Evolutionary conservation across 2,797 vertebrate species (phyloP).

Genomic region (Antennarius maculatus): DNA sequence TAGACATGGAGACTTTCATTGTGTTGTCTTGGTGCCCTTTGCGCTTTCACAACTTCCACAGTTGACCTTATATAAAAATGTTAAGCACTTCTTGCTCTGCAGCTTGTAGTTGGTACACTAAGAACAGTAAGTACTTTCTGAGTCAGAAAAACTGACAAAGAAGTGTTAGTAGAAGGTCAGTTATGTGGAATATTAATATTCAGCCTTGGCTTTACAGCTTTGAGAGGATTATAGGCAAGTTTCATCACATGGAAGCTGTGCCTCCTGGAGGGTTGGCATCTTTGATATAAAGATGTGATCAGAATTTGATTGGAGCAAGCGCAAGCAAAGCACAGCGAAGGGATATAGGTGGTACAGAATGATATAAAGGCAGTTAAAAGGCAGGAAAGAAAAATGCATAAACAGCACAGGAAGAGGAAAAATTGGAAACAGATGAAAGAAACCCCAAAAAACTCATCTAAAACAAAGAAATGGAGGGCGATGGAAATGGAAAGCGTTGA

Average conservation of each 20-base stretch:
- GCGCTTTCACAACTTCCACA: conserved; percentile 14
- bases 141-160: conserved; percentile 54
- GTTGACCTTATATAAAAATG: conserved; percentile 35
- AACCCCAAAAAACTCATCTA: conserved; percentile 4
- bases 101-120: conserved; percentile 15
- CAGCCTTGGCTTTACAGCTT: conserved; percentile 65
- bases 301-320: conserved; percentile 61
- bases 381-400: conserved; percentile 19
- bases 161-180: conserved; percentile 64
- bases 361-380: conserved; percentile 44
- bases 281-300: conserved; percentile 75
- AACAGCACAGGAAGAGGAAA: conserved; percentile 26
- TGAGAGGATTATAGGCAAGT: conserved; percentile 71
- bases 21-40: conserved; percentile 1
- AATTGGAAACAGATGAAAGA: conserved; percentile 50
- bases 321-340: conserved; percentile 43
- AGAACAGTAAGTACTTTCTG: conserved; percentile 37
- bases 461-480: conserved; percentile 43
- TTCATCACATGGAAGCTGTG: conserved; percentile 72
- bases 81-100: conserved; percentile 15
- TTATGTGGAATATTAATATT: conserved; percentile 69
- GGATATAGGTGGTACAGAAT: conserved; percentile 37
- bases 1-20: conserved; percentile 3
- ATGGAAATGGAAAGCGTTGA: conserved; percentile 14
- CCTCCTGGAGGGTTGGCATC: conserved; percentile 67